Conservation (phyloP, 1,140 invertebrate genomes). For the Parasteatoda tepidariorum region DNA sequence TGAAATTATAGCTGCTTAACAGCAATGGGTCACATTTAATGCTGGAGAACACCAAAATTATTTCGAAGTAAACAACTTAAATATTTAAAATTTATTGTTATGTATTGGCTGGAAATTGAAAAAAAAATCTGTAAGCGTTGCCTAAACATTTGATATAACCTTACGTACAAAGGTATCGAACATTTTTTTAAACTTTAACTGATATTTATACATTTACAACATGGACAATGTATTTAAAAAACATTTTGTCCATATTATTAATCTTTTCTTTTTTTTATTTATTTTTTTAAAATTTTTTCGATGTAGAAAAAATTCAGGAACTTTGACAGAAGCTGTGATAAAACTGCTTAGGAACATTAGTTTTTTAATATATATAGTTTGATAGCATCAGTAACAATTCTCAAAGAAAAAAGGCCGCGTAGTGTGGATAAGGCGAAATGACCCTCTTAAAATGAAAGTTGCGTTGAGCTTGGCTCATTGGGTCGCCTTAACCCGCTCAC, state of each 20-base stretch:
- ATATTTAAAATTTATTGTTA: too few relatives aligned
- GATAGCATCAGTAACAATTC: conserved; percentile 53
- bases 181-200: conserved; percentile 56
- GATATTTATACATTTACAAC: conserved; percentile 60
- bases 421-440: conserved; percentile 7
- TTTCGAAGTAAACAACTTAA: too few relatives aligned
- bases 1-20: too few relatives aligned
- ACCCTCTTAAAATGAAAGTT: background rate
- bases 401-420: conserved; percentile 48
- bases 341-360: conserved; percentile 56
- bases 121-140: conserved; percentile 37
- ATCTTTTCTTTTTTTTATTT: conserved; percentile 26
- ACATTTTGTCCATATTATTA: conserved; percentile 32
- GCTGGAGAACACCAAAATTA: too few relatives aligned
- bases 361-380: conserved; percentile 55
- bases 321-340: conserved; percentile 58
- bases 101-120: background rate
- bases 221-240: conserved; percentile 59
- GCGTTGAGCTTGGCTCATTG: conserved; percentile 31
- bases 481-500: conserved; percentile 16
- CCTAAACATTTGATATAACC: conserved; percentile 38
- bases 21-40: too few relatives aligned
- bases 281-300: conserved; percentile 59
- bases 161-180: conserved; percentile 57
- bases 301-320: conserved; percentile 62